These are phyloP conservation scores for Pungitius pungitius DNA, from an alignment of 2,113 vertebrate genomes.

Conservation along the genomic window DNA sequence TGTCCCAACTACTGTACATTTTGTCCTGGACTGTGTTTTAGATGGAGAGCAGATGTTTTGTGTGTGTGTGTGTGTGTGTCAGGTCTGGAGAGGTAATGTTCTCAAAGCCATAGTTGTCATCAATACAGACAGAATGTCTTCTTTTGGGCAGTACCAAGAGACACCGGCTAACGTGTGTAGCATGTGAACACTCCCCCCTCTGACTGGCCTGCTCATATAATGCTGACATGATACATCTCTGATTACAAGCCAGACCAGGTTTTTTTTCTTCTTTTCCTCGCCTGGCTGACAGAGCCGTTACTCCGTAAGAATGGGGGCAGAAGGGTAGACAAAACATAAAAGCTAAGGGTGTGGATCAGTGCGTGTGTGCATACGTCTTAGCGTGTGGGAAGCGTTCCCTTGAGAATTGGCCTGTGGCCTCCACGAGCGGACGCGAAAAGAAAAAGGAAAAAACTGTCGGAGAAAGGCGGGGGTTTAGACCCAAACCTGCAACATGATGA, in stretches of 20 bases:
- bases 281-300: slow-evolving; percentile 41
- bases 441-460: slow-evolving; percentile 54
- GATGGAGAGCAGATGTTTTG: background rate
- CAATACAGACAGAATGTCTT: slow-evolving; percentile 9
- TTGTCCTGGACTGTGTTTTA: slow-evolving; percentile 21
- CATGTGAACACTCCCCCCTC: slow-evolving; percentile 9
- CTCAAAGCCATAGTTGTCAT: slow-evolving; percentile 10
- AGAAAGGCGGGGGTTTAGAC: slow-evolving; percentile 29
- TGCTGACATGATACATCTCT: slow-evolving; percentile 50
- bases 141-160: slow-evolving; percentile 18
- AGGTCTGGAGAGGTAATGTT: slow-evolving; percentile 21
- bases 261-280: slow-evolving; percentile 49
- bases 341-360: slow-evolving; percentile 42
- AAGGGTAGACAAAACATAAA: slow-evolving; percentile 66
- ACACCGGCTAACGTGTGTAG: slow-evolving; percentile 9
- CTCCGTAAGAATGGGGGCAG: slow-evolving; percentile 41
- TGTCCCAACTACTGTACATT: slow-evolving; percentile 5
- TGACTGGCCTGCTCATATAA: slow-evolving; percentile 33
- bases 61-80: slow-evolving; percentile 13
- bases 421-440: slow-evolving; percentile 45
- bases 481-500: slow-evolving; percentile 34
- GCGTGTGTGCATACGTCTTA: slow-evolving; percentile 7
- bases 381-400: slow-evolving; percentile 51
- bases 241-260: slow-evolving; percentile 47
- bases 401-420: slow-evolving; percentile 63